Evolutionary conservation across 2,113 vertebrate species (phyloP), one percentile per base, ranked within the genome.

Genomic region (Calypte anna): DNA sequence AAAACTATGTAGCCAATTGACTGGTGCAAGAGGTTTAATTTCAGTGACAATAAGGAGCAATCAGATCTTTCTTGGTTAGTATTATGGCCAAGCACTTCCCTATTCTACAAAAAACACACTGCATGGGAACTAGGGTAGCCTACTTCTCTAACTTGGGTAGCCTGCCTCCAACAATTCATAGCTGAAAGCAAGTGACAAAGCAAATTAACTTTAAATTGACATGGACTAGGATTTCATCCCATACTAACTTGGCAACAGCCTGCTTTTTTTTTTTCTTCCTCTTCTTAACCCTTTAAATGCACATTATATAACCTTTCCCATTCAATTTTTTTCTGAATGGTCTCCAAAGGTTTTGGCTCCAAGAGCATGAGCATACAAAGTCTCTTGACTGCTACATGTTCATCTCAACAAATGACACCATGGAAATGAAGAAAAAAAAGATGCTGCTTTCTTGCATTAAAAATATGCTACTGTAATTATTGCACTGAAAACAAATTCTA

Each of bases 131-230:
- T 3, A 55, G 46, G 28, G 30, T 16, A 68, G 67, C 40, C 68
- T 79, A 22, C 31, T 78, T 62, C 69, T 44, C 61, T 44, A 24
- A 48, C 18, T 46, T 55, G 70, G 38, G 55, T 38, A 83, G 50
- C 50, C 54, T 40, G 3, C 22, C 87, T 90, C 78, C 68, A 91
- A 54, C 48, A 75, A 43, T 23, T 64, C 70, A 57, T 1, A 90
- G 68, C 72, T 93, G 88, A 88, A 86, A 90, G 64, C 59, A 86
- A 82, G 58, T 44, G 58, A 72, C 61, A 93, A 82, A 85, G 30
- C 50, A 90, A 66, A 90, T 74, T 77, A 91, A 90, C 12, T 85
- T 85, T 44, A 27, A 85, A 62, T 6, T 44, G 72, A 66, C 79
- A 68, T 2, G 18, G 58, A 72, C 75, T 53, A 73, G 86, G 58